Conservation (phyloP, 2,113 vertebrate genomes). For the Thunnus maccoyii region DNA sequence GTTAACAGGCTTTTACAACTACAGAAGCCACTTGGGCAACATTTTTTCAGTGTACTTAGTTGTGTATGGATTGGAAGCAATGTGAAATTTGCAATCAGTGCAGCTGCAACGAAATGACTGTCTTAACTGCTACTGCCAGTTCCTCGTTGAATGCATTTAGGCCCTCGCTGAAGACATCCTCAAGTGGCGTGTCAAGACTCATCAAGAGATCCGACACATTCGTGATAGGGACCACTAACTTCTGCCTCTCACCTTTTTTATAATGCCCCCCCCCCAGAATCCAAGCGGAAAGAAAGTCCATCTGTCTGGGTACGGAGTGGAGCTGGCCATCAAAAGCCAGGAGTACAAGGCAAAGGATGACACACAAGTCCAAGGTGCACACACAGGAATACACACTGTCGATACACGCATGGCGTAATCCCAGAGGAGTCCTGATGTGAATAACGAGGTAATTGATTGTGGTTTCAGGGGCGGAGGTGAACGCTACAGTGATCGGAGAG, state of each 20-base stretch:
- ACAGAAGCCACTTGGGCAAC: background rate
- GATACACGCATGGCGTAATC: conserved; percentile 29
- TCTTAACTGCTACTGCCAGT: too few relatives aligned
- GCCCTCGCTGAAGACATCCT: background rate
- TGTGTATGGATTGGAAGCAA: background rate
- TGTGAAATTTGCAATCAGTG: background rate
- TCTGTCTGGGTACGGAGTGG: conserved; percentile 97
- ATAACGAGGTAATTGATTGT: conserved; percentile 64
- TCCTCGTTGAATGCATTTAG: conserved; percentile 4
- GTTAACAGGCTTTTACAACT: conserved; percentile 12
- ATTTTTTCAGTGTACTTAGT: conserved; percentile 4
- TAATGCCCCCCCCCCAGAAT: conserved; percentile 82
- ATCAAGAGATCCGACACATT: background rate
- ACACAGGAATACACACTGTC: background rate
- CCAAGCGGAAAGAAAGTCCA: conserved; percentile 89
- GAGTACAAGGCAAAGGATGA: conserved; percentile 99
- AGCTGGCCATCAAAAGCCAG: conserved; percentile 98
- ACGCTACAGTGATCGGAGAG: conserved; percentile 93
- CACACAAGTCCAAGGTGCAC: conserved; percentile 95
- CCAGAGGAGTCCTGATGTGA: conserved; percentile 49
- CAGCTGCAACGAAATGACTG: background rate
- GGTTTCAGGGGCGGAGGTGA: conserved; percentile 89
- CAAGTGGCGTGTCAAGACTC: background rate
- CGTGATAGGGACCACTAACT: background rate
- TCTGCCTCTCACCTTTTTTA: background rate